A percentile compares a stretch with the other conserved stretches of the same genome.
Evolutionary conservation across 1,140 invertebrate genomes (phyloP).

Genomic region (Anagrus nilaparvatae): DNA sequence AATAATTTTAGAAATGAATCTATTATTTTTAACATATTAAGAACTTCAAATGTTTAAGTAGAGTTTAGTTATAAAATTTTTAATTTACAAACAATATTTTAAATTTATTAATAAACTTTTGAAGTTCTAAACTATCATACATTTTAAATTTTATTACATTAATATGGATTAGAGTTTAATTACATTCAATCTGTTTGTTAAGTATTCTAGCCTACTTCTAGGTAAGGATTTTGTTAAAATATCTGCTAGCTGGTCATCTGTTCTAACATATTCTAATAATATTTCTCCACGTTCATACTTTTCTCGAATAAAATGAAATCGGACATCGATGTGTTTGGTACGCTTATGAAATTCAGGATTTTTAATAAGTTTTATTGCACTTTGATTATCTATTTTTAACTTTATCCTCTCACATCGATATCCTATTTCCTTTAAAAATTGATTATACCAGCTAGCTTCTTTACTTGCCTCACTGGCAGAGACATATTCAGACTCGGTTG

Average conservation of each 20-base stretch:
- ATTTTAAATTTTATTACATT: no score
- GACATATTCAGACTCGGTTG: constrained; percentile 43
- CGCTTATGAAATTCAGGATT: constrained; percentile 27
- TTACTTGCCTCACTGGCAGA: constrained; percentile 31
- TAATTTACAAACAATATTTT: no score
- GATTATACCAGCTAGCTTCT: constrained; percentile 29
- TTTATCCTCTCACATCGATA: constrained; percentile 7
- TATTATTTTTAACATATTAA: no score
- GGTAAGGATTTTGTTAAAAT: constrained; percentile 4
- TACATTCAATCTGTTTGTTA: neutral
- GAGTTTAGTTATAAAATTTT: no score
- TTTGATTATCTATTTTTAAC: constrained; percentile 23
- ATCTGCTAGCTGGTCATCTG: neutral
- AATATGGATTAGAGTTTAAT: no score
- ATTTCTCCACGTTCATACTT: neutral
- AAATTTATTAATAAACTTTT: no score
- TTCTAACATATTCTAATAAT: neutral
- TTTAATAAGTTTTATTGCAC: constrained; percentile 31
- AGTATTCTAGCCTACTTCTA: neutral
- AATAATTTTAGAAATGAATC: no score
- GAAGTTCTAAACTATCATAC: no score
- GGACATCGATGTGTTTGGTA: constrained; percentile 29
- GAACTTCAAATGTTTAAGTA: no score
- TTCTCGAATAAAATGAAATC: constrained; percentile 29
- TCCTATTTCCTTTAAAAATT: constrained; percentile 20